Evolutionary conservation across 2,113 vertebrate genomes (phyloP).

Genomic region (Dolichallabes microphthalmus): DNA sequence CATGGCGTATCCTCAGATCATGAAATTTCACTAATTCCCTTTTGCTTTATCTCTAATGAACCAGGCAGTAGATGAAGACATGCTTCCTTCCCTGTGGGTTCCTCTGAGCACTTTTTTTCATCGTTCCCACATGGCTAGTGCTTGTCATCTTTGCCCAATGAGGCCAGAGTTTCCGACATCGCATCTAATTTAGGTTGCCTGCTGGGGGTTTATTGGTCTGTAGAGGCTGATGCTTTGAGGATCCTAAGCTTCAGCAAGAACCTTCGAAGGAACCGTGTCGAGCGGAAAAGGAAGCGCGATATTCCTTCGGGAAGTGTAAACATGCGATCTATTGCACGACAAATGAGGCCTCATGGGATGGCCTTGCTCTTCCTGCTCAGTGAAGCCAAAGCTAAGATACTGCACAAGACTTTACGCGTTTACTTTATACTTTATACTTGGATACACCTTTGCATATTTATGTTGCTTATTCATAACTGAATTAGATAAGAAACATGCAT

Average conservation of each 20-base stretch:
- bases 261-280: conserved; percentile 26
- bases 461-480: background rate
- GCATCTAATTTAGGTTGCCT: conserved; percentile 43
- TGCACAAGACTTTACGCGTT: background rate
- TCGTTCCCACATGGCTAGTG: background rate
- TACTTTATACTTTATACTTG: too few relatives aligned
- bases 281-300: conserved; percentile 25
- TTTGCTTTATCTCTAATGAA: conserved; percentile 30
- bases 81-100: conserved; percentile 20
- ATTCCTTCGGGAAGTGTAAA: conserved; percentile 37
- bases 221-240: conserved; percentile 28
- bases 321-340: conserved; percentile 45
- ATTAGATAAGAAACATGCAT: background rate
- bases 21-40: conserved; percentile 30
- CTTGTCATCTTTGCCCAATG: conserved; percentile 23
- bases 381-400: too few relatives aligned
- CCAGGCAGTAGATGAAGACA: conserved; percentile 8
- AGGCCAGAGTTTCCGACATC: conserved; percentile 47
- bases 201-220: conserved; percentile 15
- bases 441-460: background rate
- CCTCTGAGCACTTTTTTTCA: conserved; percentile 19
- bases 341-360: conserved; percentile 30
- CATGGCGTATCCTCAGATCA: background rate
- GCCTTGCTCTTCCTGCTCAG: background rate
- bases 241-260: conserved; percentile 1